Base-by-base conservation (phyloP, 2,888 invertebrate genomes). In the Lycaena phlaeas region DNA sequence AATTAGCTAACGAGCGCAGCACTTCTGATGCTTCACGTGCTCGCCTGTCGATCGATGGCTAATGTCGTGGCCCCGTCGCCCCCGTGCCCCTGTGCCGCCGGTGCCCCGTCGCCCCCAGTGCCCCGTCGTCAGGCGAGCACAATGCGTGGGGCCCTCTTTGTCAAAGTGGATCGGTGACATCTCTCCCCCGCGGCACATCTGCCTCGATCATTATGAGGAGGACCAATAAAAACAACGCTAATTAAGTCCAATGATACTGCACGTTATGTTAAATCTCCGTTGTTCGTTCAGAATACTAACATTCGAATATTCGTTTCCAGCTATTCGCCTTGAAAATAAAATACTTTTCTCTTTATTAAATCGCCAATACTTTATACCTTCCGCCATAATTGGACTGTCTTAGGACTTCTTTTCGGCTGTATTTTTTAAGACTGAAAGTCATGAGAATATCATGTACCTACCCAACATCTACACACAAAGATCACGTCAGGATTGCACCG, bases 151-250 rank as follows among this genome's bases (percentile, higher is more conserved):
- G 60, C 56, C 58, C 52, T 56, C 54, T 60, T 63, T 64, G 68
- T 65, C 52, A 40, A 45, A 64, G 51, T 60, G 54, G 52, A 57
- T 52, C 52, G 57, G 56, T 69, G 75, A 71, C 68, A 70, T 71
- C 63, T 66, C 60, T 61, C 65, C 69, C 76, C 65, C 57, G 54
- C 57, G 61, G 30, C 75, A 40, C 49, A 51, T 64, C 73, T 71
- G 72, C 66, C 55, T 57, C 50, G 40, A 51, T 60, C 57, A 57
- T 66, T 64, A 56, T 50, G 49, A 53, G 53, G 46, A 50, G 50
- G 54, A 53, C 57, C 52, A 58, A 64, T 60, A 62, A 67, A 57
- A 64, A 58, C 50, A 52, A 50, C 49, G 50, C 53, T 54, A 57
- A 58, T 59, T 56, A 61, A 50, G 44, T 45, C 42, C 50, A 48